Evolutionary conservation across 2,113 vertebrate species (phyloP).

Genomic region (Neodon shergylaensis): DNA sequence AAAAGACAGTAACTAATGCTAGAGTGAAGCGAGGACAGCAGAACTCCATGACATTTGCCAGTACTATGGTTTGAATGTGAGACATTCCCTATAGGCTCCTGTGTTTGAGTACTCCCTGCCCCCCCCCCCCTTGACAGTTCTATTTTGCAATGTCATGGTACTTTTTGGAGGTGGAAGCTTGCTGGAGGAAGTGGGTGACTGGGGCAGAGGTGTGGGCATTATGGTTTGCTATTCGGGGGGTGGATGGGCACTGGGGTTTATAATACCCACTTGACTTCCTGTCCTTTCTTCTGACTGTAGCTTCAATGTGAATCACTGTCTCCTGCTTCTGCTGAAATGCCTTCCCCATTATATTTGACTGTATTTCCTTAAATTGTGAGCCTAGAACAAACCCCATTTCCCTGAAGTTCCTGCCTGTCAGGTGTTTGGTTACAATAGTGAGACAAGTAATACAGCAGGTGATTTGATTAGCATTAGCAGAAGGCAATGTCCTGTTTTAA

Average conservation of each 20-base stretch:
- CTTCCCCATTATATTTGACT: not conserved
- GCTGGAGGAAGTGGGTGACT: not conserved
- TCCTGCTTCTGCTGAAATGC: not conserved
- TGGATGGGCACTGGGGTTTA: not conserved
- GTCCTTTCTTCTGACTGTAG: not conserved
- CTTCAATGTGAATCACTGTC: not conserved
- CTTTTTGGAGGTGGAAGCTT: not conserved
- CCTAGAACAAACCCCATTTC: not conserved
- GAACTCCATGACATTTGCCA: not conserved
- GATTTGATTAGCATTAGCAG: not conserved
- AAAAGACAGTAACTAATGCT: not conserved
- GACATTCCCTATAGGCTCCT: not conserved
- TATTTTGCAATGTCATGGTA: not conserved
- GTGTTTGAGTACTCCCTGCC: not conserved
- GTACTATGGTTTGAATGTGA: not conserved
- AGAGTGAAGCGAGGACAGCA: not conserved
- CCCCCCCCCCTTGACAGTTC: not conserved
- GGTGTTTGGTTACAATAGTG: not conserved
- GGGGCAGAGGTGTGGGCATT: too few relatives aligned
- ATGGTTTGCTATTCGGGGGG: not conserved
- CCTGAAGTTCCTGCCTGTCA: not conserved
- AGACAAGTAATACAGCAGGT: not conserved
- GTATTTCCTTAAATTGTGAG: not conserved
- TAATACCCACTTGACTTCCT: not conserved
- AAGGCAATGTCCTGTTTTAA: not conserved